These are phyloP conservation scores for Eupithecia subumbrata DNA, from an alignment of 2,888 invertebrate species.

Conservation along the genomic window DNA sequence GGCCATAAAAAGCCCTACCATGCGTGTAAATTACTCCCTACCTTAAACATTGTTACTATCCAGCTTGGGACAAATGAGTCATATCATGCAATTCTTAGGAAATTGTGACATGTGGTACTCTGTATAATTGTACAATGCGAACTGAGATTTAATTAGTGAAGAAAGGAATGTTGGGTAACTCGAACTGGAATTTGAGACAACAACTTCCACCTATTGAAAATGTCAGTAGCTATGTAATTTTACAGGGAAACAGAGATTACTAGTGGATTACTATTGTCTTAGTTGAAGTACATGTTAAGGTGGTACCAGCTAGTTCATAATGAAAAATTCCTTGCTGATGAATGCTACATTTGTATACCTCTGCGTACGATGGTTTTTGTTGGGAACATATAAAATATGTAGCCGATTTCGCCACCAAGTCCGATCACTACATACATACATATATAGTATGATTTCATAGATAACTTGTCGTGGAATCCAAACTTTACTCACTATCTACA, in stretches of 20 bases:
- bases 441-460: not conserved
- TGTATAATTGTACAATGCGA: conserved; percentile 17
- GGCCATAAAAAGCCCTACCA: not conserved
- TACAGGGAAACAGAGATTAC: not conserved
- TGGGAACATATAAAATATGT: not conserved
- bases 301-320: not conserved
- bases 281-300: not conserved
- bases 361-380: not conserved
- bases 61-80: conserved; percentile 46
- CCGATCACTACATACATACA: no score
- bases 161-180: conserved; percentile 11
- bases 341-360: not conserved
- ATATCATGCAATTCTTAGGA: conserved; percentile 30
- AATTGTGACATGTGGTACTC: conserved; percentile 23
- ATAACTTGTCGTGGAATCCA: not conserved
- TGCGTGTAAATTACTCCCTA: conserved; percentile 23
- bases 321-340: not conserved
- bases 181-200: not conserved
- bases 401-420: no score
- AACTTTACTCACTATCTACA: not conserved
- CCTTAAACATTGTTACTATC: conserved; percentile 13
- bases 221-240: not conserved
- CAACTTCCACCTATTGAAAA: conserved; percentile 10
- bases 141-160: conserved; percentile 25
- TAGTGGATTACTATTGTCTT: not conserved